Conservation (phyloP, 2,888 invertebrate species). For the Tetanocera ferruginea region DNA sequence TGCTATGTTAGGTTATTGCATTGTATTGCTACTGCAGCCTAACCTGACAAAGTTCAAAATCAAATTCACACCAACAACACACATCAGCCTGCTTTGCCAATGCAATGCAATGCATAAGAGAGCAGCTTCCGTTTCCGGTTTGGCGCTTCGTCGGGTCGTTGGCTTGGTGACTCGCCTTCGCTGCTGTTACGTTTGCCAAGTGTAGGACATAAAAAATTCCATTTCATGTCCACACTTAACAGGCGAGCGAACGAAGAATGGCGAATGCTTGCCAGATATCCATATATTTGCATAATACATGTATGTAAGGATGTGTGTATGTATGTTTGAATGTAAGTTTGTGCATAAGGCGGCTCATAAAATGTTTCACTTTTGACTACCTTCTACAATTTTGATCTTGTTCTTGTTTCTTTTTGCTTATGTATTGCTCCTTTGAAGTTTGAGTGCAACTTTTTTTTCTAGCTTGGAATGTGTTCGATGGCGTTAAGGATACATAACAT, state of each 20-base stretch:
- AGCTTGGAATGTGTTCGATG: slow-evolving; percentile 6
- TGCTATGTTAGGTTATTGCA: background rate
- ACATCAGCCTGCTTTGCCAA: background rate
- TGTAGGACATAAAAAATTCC: slow-evolving; percentile 22
- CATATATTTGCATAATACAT: slow-evolving; percentile 23
- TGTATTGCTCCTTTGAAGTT: background rate
- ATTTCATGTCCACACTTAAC: slow-evolving; percentile 16
- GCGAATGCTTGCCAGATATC: slow-evolving; percentile 1
- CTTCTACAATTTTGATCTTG: background rate
- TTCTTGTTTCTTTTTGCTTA: background rate
- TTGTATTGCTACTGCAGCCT: background rate
- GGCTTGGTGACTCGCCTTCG: background rate
- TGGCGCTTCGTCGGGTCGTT: slow-evolving; percentile 1
- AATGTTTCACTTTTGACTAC: slow-evolving; percentile 17
- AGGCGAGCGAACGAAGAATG: background rate
- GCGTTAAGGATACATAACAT: background rate
- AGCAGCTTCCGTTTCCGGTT: slow-evolving; percentile 27
- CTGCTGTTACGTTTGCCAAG: background rate
- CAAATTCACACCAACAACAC: slow-evolving; percentile 22
- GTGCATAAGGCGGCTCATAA: slow-evolving; percentile 1
- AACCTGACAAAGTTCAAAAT: slow-evolving; percentile 25
- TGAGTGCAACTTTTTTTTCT: background rate
- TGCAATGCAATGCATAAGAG: slow-evolving; percentile 18
- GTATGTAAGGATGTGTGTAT: too few relatives aligned
- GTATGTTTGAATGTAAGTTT: too few relatives aligned